Conservation (phyloP, 92 coral and sea anemone genomes). For the Epizoanthus scotinus region DNA sequence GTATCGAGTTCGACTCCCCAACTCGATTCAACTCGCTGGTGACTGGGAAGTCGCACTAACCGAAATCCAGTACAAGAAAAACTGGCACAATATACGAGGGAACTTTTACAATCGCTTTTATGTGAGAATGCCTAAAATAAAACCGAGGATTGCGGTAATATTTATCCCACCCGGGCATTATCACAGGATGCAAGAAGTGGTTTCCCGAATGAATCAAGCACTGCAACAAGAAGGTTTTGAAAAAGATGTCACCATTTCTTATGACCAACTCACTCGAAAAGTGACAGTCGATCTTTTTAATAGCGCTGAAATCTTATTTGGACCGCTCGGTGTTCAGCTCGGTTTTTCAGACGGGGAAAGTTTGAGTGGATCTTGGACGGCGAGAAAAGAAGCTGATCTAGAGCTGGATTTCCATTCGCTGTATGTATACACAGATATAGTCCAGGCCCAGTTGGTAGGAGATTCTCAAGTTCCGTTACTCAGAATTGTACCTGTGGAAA, state of each 20-base stretch:
- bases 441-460: conserved; percentile 50
- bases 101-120: conserved; percentile 15
- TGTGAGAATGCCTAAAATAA: not conserved
- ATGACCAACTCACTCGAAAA: not conserved
- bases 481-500: too few species aligned
- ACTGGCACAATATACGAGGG: conserved; percentile 5
- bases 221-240: not conserved
- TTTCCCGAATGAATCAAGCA: conserved; percentile 40
- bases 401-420: conserved; percentile 31
- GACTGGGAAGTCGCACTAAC: conserved; percentile 1
- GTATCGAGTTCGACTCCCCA: conserved; percentile 6
- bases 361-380: conserved; percentile 18
- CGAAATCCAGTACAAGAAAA: conserved; percentile 19
- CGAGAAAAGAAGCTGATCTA: conserved; percentile 45
- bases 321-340: not conserved
- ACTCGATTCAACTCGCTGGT: conserved; percentile 21
- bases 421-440: conserved; percentile 56
- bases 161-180: conserved; percentile 50
- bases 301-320: not conserved
- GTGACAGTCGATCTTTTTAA: conserved; percentile 15
- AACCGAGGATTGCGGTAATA: not conserved
- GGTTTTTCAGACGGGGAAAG: conserved; percentile 16
- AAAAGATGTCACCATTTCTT: conserved; percentile 1
- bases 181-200: not conserved
- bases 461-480: conserved; percentile 34